These are phyloP conservation scores for Drosophila meridiana DNA, from an alignment of 2,888 invertebrate genomes.

Conservation along the genomic window DNA sequence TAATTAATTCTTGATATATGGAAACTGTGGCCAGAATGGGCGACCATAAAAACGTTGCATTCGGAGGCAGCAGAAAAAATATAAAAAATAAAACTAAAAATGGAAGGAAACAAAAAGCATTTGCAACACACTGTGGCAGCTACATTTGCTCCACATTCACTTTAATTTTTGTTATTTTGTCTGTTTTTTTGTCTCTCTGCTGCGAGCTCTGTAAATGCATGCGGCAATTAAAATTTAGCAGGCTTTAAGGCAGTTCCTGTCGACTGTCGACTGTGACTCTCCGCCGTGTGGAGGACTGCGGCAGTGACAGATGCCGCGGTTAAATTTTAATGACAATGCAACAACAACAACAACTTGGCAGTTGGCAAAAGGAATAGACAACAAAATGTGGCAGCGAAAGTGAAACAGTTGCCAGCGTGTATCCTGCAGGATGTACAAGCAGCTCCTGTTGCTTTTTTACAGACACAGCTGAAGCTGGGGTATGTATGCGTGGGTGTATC, in stretches of 20 bases:
- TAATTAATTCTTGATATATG: slow-evolving; percentile 81
- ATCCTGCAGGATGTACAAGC: slow-evolving; percentile 64
- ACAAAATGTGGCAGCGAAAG: slow-evolving; percentile 61
- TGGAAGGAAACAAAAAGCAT: slow-evolving; percentile 1
- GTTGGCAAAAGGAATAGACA: slow-evolving; percentile 40
- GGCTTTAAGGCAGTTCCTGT: slow-evolving; percentile 60
- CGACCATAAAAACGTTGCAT: slow-evolving; percentile 60
- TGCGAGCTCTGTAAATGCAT: slow-evolving; percentile 43
- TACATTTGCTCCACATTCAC: slow-evolving; percentile 13
- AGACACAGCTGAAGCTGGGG: not conserved
- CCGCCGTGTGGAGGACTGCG: slow-evolving; percentile 25
- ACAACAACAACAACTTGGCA: slow-evolving; percentile 23
- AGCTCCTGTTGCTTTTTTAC: slow-evolving; percentile 56
- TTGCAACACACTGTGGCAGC: slow-evolving; percentile 9
- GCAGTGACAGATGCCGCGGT: slow-evolving; percentile 74
- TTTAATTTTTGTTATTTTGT: slow-evolving; percentile 17
- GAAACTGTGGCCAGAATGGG: slow-evolving; percentile 69
- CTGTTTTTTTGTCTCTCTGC: slow-evolving; percentile 10
- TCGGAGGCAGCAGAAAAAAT: slow-evolving; percentile 37
- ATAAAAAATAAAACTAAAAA: not conserved
- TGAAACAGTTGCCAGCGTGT: slow-evolving; percentile 70
- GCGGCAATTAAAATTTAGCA: slow-evolving; percentile 75
- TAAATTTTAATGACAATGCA: slow-evolving; percentile 74
- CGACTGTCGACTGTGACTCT: slow-evolving; percentile 22
- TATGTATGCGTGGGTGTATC: not conserved